Evolutionary conservation across 2,797 vertebrate genomes (phyloP).

Genomic region (Aselliscus stoliczkanus): DNA sequence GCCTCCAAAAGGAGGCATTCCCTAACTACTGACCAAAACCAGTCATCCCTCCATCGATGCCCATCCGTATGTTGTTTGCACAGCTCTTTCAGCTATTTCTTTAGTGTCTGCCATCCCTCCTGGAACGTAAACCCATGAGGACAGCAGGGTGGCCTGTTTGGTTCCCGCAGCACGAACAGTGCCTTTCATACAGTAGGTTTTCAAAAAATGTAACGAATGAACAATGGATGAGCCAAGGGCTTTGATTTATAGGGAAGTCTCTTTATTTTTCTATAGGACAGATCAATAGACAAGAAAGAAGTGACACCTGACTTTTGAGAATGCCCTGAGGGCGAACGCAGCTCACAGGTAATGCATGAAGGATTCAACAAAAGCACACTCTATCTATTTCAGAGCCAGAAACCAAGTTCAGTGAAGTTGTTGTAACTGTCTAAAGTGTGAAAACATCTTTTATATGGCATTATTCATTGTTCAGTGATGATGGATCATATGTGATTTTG

Average conservation of each 20-base stretch:
- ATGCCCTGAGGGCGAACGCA: background rate
- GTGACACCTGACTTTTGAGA: constrained; percentile 5
- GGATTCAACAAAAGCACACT: background rate
- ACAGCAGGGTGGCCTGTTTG: background rate
- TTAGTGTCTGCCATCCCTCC: background rate
- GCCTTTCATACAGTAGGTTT: background rate
- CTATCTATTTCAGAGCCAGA: constrained; percentile 40
- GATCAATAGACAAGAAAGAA: constrained; percentile 38
- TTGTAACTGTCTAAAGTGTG: constrained; percentile 32
- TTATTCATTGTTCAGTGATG: constrained; percentile 65
- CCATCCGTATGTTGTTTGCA: accelerated
- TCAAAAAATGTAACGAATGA: background rate
- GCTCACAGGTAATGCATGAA: background rate
- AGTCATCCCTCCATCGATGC: background rate
- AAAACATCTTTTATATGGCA: constrained; percentile 24
- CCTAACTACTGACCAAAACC: background rate
- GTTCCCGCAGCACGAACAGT: background rate
- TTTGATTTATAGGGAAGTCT: background rate
- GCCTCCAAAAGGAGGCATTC: background rate
- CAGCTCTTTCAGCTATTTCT: background rate
- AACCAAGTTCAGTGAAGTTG: constrained; percentile 61
- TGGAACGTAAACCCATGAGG: background rate
- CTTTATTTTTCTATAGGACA: background rate
- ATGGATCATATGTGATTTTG: constrained; percentile 58
- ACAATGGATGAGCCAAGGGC: background rate